These are phyloP conservation scores for Odobenus rosmarus DNA, from an alignment of 2,113 vertebrate genomes.

Conservation along the genomic window DNA sequence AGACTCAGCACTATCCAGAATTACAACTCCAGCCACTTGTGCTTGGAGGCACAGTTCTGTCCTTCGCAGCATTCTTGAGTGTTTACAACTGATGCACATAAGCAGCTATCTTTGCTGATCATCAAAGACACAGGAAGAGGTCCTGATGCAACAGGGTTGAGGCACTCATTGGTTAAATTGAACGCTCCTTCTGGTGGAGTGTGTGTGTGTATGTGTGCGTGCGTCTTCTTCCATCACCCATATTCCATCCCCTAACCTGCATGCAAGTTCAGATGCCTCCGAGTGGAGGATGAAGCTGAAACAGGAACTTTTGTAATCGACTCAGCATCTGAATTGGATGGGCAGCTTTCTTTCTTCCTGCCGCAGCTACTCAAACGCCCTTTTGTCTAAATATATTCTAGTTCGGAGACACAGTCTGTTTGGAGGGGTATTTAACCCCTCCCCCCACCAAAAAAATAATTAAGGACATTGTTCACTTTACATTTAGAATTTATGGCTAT, in stretches of 20 bases:
- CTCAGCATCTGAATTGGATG: slow-evolving; percentile 58
- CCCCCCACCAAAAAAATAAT: background rate
- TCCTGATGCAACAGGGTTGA: background rate
- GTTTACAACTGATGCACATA: background rate
- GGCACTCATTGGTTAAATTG: background rate
- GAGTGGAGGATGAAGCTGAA: slow-evolving; percentile 60
- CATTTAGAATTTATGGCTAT: background rate
- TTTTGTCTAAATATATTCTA: slow-evolving; percentile 29
- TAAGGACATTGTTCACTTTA: background rate
- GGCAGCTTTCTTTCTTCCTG: slow-evolving; percentile 45
- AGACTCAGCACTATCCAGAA: background rate
- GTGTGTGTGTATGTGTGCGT: accelerated
- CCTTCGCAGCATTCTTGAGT: background rate
- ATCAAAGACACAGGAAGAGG: background rate
- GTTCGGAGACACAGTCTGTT: background rate
- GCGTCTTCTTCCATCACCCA: accelerated
- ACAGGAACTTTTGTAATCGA: slow-evolving; percentile 56
- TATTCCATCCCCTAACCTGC: background rate
- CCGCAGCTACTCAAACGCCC: slow-evolving; percentile 27
- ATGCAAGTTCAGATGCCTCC: background rate
- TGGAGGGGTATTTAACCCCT: background rate
- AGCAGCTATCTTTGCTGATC: background rate
- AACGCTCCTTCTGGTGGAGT: background rate
- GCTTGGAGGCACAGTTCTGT: background rate
- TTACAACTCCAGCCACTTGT: accelerated